A percentile compares a stretch with the other conserved stretches of the same genome.
These are phyloP conservation scores for Coenonympha glycerion DNA, from an alignment of 2,888 invertebrate species.

Conservation along the genomic window DNA sequence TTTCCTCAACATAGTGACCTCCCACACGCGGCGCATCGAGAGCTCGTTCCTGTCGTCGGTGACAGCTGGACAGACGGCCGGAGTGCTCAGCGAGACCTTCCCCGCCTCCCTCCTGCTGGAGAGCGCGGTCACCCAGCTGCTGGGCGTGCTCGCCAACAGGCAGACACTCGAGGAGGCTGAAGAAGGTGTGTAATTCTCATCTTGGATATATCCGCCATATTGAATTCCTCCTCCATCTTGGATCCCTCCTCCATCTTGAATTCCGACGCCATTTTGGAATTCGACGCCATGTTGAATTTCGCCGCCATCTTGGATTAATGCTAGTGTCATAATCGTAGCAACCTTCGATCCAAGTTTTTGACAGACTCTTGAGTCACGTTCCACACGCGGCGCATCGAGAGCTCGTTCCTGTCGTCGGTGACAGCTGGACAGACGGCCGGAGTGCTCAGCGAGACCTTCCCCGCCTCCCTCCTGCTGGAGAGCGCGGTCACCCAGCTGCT, in stretches of 20 bases:
- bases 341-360: too few relatives aligned
- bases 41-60: constrained; percentile 40
- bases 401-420: constrained; percentile 40
- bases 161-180: constrained; percentile 31
- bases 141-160: constrained; percentile 39
- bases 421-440: constrained; percentile 40
- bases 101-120: constrained; percentile 52
- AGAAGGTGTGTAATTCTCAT: too few relatives aligned
- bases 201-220: too few relatives aligned
- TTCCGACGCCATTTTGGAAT: too few relatives aligned
- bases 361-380: too few relatives aligned
- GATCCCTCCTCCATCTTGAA: too few relatives aligned
- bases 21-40: constrained; percentile 55
- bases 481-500: constrained; percentile 41
- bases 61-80: constrained; percentile 36
- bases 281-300: too few relatives aligned
- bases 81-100: constrained; percentile 52
- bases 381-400: constrained; percentile 54
- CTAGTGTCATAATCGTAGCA: too few relatives aligned
- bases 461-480: constrained; percentile 49
- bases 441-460: constrained; percentile 51
- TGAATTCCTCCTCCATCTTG: too few relatives aligned
- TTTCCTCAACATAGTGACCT: constrained; percentile 39
- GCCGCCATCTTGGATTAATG: too few relatives aligned
- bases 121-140: constrained; percentile 39